Evolutionary conservation across 2,113 vertebrate species (phyloP), one percentile per base, ranked within the genome.

Genomic region (Xiphophorus hellerii): DNA sequence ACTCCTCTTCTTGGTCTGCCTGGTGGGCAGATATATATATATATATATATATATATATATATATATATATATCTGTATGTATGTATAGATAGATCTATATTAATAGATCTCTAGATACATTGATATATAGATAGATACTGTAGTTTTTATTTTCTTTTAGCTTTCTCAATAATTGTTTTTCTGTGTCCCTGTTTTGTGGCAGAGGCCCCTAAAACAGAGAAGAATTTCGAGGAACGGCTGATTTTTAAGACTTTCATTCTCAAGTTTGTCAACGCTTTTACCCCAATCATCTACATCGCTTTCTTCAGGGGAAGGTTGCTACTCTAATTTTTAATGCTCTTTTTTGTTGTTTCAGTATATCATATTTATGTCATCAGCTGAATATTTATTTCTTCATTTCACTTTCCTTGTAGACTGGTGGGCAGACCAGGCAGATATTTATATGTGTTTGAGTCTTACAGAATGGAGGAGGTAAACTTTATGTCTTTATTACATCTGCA

Each of bases 241-340:
- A 99, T 98, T 81, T 99, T 99, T 92, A 99, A 99, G 92, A 97
- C 98, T 7, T 99, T 99, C 85, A 96, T 99, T 82, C 95, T 99
- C 65, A 99, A 99, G 92, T 99, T 99, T 68, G 96, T 99, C 67
- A 99, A 99, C 0, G 97, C 98, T 31, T 99, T 99, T 88, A 97
- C 97, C 0, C 97, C 98, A 17, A 99, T 99, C 92, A 98, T 99
- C 84, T 99, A 99, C 10, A 98, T 99, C 0, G 98, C 98, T 67
- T 99, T 99, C 94, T 98, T 99, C 95, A 98, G 98, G 76, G 98
- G 98, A 84, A 93, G 98, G 98, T 98, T 74, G 81, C 96, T 90
- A 4, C 37, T 0, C 1, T 66, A 31, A 29, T 28, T 35, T 20
- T 10, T 20, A 7, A 13, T 44, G 2, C 33, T 31, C 35, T 10